Conservation (phyloP, 2,797 vertebrate species). For the Chiloscyllium punctatum region DNA sequence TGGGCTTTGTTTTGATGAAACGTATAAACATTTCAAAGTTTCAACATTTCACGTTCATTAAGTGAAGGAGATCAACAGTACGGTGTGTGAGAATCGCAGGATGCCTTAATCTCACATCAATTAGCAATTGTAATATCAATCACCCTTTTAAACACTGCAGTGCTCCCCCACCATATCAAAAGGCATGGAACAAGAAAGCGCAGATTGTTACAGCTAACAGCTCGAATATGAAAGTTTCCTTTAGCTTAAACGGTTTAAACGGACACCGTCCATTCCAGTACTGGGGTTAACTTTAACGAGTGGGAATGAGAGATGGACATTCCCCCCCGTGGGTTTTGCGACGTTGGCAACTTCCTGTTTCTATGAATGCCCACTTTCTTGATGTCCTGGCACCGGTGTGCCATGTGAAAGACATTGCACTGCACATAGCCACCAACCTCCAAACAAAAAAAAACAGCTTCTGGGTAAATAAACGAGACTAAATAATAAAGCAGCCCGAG, state of each 20-base stretch:
- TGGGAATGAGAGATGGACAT: not conserved
- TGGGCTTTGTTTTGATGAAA: constrained; percentile 55
- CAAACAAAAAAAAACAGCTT: not conserved
- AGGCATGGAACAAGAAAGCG: not conserved
- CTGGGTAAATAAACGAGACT: not conserved
- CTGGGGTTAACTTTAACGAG: not conserved
- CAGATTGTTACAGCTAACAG: not conserved
- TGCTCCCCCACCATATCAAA: not conserved
- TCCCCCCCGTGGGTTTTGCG: not conserved
- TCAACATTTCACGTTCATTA: constrained; percentile 29
- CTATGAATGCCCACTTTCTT: too few relatives aligned
- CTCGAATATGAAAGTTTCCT: not conserved
- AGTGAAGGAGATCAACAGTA: constrained; percentile 43
- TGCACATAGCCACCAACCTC: not conserved
- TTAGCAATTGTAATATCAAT: not conserved
- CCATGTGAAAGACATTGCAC: not conserved
- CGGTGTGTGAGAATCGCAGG: constrained; percentile 27
- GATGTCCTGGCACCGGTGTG: not conserved
- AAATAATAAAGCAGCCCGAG: too few relatives aligned
- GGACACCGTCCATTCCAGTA: too few relatives aligned
- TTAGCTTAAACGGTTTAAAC: not conserved
- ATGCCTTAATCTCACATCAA: constrained; percentile 30
- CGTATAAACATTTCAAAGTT: constrained; percentile 45
- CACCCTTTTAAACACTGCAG: not conserved
- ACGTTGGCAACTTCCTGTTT: not conserved